Evolutionary conservation across 2,113 vertebrate species (phyloP).

Genomic region (Lepidothrix coronata): DNA sequence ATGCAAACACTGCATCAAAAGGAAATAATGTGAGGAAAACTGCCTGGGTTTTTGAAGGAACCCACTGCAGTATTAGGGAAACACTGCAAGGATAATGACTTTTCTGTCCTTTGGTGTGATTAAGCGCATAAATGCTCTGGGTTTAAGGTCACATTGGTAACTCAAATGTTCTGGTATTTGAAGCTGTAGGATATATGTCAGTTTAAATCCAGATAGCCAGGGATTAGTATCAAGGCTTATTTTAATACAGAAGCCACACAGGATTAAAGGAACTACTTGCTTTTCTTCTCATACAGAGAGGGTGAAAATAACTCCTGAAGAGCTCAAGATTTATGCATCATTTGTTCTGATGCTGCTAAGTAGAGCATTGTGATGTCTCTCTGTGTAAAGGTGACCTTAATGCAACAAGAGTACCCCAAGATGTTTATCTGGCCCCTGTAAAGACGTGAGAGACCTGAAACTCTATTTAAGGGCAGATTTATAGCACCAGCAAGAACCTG

Average conservation of each 20-base stretch:
- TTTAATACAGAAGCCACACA: conserved; percentile 25
- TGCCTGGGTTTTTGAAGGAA: neutral
- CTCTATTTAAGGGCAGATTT: neutral
- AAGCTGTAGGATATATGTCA: conserved; percentile 6
- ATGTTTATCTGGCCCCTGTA: neutral
- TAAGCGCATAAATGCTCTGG: neutral
- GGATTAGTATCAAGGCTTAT: conserved; percentile 34
- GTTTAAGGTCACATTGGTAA: neutral
- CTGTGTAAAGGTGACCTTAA: neutral
- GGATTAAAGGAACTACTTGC: conserved; percentile 16
- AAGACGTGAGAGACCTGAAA: neutral
- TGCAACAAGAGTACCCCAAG: neutral
- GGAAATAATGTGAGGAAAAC: neutral
- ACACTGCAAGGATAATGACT: neutral
- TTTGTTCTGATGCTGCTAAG: conserved; percentile 3
- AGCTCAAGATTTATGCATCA: neutral
- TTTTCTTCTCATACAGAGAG: neutral
- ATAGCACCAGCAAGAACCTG: neutral
- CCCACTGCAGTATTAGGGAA: neutral
- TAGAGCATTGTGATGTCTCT: neutral
- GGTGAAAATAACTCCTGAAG: conserved; percentile 23
- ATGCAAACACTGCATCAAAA: neutral
- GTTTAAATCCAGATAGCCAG: conserved; percentile 16
- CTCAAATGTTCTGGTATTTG: conserved; percentile 13
- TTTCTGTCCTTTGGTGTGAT: conserved; percentile 19